phyloP scores from a whole-genome alignment of 2,888 invertebrate genomes.

The Nineta flava region DNA sequence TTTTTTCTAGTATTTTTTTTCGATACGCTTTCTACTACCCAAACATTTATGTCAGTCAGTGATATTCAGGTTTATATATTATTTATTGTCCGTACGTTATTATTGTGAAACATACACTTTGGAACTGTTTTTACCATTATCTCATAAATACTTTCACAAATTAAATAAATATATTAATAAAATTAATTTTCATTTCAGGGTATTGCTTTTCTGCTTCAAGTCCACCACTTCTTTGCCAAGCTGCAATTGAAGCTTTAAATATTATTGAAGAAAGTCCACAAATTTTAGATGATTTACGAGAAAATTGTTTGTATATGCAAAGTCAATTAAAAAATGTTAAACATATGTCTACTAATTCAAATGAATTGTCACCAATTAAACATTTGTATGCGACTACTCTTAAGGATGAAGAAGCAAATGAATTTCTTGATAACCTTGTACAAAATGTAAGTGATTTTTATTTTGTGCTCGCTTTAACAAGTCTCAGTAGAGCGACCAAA shows the following conservation, averaged over 20 bases:
- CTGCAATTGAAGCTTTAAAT: constrained; percentile 66
- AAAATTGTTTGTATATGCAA: constrained; percentile 4
- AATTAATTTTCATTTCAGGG: constrained; percentile 28
- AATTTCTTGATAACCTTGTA: neutral
- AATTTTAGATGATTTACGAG: constrained; percentile 29
- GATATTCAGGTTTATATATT: neutral
- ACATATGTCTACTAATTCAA: neutral
- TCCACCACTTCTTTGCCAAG: constrained; percentile 82
- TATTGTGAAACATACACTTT: neutral
- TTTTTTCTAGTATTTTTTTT: too few species aligned
- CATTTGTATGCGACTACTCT: constrained; percentile 1
- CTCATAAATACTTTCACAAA: neutral
- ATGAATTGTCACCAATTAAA: constrained; percentile 2
- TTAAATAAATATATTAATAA: neutral
- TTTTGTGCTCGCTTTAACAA: neutral
- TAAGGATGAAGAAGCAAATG: neutral
- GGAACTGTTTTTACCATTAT: neutral
- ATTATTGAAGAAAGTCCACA: constrained; percentile 51
- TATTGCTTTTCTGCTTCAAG: constrained; percentile 96
- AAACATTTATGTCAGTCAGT: too few species aligned
- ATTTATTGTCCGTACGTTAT: neutral
- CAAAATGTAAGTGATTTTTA: constrained; percentile 2
- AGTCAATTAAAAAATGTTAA: neutral
- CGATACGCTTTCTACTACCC: too few species aligned
- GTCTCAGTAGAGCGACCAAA: too few species aligned